Evolutionary conservation across 2,888 invertebrate genomes (phyloP), one percentile per base, ranked within the genome.

Genomic region (Vannuccia rotundouncinata): DNA sequence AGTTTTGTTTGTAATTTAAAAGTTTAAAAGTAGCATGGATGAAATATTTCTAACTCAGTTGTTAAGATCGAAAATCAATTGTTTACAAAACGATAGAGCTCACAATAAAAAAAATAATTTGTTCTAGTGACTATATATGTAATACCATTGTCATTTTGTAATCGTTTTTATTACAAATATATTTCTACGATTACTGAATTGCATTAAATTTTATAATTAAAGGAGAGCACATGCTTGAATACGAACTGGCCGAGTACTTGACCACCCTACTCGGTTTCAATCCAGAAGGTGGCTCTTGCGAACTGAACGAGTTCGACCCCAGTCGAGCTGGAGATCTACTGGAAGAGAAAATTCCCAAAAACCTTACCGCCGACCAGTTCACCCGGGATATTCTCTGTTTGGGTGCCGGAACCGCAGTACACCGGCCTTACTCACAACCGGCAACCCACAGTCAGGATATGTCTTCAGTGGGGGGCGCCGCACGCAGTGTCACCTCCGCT

Each of bases 161-260:
- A 30, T 30, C 29, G n/a, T 28, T 74, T 2, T 74, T 74, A 74
- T 30, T 74, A 25, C 29, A 74, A 29, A 74, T 30, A 74, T 29
- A 30, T 74, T 30, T 10, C n/a, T 10, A 74, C 29, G 1, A 74
- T 29, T 73, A 25, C 31, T 10, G 1, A 2, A n/a, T 1, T 1
- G 17, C n/a, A 29, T 10, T 74, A 74, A 1, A 28, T 29, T 30
- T n/a, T 30, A 2, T 74, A 29, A 10, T 80, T 83, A 1, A 83
- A 87, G 88, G 88, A 60, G 88, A 88, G 81, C 87, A 86, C 81
- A 87, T 88, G 86, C 87, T 86, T 17, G 88, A 88, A 80, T 84
- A 85, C 80, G 88, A 88, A 82, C 82, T 88, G 59, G 86, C 87
- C 0, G 88, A 88, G 81, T 87, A 86, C 82, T 83, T 88, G 59